These are phyloP conservation scores for Drusus annulatus DNA, from an alignment of 1,140 invertebrate species.

Conservation along the genomic window DNA sequence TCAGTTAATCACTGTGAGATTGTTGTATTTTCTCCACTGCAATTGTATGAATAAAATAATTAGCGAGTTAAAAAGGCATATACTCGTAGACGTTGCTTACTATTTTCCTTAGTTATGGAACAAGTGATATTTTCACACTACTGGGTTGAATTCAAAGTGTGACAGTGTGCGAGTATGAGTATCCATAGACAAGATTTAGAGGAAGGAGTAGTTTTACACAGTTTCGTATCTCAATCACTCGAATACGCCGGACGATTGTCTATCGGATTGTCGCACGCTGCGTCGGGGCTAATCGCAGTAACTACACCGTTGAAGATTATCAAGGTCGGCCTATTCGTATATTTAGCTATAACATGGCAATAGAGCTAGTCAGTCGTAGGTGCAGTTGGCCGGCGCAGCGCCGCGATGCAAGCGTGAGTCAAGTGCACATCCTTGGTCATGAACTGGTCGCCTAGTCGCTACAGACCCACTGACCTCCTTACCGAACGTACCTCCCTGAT, in stretches of 20 bases:
- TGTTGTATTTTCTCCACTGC: too few species aligned
- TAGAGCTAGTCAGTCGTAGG: background rate
- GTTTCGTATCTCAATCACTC: background rate
- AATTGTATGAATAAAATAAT: too few species aligned
- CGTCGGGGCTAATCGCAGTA: background rate
- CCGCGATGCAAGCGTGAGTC: conserved; percentile 25
- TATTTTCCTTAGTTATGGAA: too few species aligned
- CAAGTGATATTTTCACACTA: too few species aligned
- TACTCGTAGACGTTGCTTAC: too few species aligned
- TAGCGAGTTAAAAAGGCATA: too few species aligned
- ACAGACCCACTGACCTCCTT: conserved; percentile 36
- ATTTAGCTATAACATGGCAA: conserved; percentile 54
- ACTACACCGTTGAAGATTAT: conserved; percentile 15
- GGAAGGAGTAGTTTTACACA: too few species aligned
- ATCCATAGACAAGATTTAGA: conserved; percentile 2
- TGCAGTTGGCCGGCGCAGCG: conserved; percentile 37
- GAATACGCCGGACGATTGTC: background rate
- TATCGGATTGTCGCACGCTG: background rate
- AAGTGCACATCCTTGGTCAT: conserved; percentile 52
- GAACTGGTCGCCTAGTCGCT: conserved; percentile 17
- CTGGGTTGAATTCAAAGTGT: too few species aligned
- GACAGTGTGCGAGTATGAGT: background rate
- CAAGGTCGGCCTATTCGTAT: conserved; percentile 51
- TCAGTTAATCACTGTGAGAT: too few species aligned
- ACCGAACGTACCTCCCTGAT: conserved; percentile 10